Evolutionary conservation across 2,888 invertebrate genomes (phyloP), one percentile per base, ranked within the genome.

Genomic region (Limnephilus auricula): DNA sequence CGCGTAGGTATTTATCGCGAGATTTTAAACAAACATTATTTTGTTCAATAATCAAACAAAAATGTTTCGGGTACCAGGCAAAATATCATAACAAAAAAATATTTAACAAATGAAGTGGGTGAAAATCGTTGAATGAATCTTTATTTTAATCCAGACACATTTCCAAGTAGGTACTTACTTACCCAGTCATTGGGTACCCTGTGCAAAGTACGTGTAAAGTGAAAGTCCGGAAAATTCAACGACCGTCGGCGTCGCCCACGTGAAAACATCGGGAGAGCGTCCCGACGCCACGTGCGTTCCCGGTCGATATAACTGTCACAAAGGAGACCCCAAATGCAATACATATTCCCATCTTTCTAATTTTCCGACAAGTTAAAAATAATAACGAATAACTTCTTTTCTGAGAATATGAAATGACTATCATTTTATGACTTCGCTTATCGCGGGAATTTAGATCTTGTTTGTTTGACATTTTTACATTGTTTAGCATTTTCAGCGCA

Each of bases 211-310:
- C 65, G 65, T 65, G 65, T 65, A 25, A 25, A 65, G 65, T n/a
- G 65, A n/a, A 65, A 65, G 65, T 65, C 65, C 31, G 79, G 82
- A 89, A 89, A 82, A 87, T 78, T 65, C 87, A 32, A 87, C 50
- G 32, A 13, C 32, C 80, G 45, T 79, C 79, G 37, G 34, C 79
- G 31, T n/a, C 89, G 30, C 82, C 10, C 45, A 79, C 89, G 80
- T 89, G 34, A 85, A 40, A 80, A 85, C 82, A 85, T 15, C 85
- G n/a, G 45, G 13, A 80, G 18, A 79, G 65, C 92, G 82, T 87
- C 91, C 90, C 92, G 90, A 88, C 90, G 90, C 92, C 92, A 92
- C 92, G 92, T 92, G 92, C 85, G 84, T 37, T 37, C 85, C n/a
- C 37, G 92, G 90, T 90, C 92, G 92, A 90, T 90, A 90, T 79